phyloP scores from a whole-genome alignment of 2,888 invertebrate genomes.

The Gari tellinella region DNA sequence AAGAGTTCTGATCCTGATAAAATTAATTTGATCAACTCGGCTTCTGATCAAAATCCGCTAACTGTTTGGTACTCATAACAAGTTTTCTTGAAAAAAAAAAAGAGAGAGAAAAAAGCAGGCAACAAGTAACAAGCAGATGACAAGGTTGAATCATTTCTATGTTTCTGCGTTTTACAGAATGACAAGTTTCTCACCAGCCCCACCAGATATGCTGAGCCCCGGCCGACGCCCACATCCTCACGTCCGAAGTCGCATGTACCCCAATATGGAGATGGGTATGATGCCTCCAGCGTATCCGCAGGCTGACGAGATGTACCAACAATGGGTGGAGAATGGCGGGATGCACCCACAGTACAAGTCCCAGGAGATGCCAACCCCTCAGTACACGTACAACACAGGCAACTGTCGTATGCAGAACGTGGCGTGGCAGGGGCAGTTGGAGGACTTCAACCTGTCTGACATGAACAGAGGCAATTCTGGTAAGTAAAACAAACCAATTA shows the following conservation, averaged over 20 bases:
- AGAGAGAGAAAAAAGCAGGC: no score
- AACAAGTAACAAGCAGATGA: no score
- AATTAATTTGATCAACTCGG: no score
- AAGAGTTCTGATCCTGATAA: no score
- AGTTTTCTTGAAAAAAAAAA: no score
- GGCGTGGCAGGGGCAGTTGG: slow-evolving; percentile 55
- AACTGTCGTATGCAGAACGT: slow-evolving; percentile 63
- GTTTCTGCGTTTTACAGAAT: slow-evolving; percentile 60
- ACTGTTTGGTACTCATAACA: no score
- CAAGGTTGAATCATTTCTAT: not conserved
- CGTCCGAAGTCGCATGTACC: slow-evolving; percentile 66
- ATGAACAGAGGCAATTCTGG: slow-evolving; percentile 35
- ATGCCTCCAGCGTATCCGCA: slow-evolving; percentile 56
- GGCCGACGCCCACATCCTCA: slow-evolving; percentile 52
- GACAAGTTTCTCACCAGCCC: slow-evolving; percentile 64
- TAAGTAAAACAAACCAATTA: no score
- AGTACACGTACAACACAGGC: slow-evolving; percentile 46
- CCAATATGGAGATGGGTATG: slow-evolving; percentile 57
- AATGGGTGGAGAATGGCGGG: slow-evolving; percentile 60
- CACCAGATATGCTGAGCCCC: slow-evolving; percentile 70
- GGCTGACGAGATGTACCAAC: slow-evolving; percentile 59
- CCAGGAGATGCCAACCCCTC: slow-evolving; percentile 25
- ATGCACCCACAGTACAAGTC: slow-evolving; percentile 26
- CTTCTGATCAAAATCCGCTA: no score
- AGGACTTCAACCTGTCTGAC: slow-evolving; percentile 51